Evolutionary conservation across 1,140 invertebrate genomes (phyloP).

Genomic region (Rhysida immarginata): DNA sequence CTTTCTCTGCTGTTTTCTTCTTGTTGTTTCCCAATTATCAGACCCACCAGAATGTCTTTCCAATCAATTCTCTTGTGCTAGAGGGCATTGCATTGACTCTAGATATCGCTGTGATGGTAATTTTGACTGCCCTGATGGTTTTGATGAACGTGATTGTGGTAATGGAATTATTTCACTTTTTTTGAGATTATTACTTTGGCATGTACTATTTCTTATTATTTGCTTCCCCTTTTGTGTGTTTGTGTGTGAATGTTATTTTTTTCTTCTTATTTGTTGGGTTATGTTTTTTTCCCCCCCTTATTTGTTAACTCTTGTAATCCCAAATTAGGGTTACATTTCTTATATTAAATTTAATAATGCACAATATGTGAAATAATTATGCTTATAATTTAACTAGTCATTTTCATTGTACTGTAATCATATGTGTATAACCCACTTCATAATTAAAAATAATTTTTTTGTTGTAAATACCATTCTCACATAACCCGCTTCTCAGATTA

Average conservation of each 20-base stretch:
- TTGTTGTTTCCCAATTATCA: too few species aligned
- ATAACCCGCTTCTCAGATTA: too few species aligned
- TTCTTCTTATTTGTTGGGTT: background rate
- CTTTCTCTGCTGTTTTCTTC: too few species aligned
- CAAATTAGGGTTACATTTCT: background rate
- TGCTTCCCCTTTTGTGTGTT: background rate
- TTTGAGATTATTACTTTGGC: background rate
- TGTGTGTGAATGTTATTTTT: background rate
- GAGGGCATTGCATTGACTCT: constrained; percentile 20
- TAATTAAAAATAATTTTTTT: too few species aligned
- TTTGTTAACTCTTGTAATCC: background rate
- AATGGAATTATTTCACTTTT: background rate
- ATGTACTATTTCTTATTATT: background rate
- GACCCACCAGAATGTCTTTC: constrained; percentile 12
- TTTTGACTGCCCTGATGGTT: constrained; percentile 22
- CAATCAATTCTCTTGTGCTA: constrained; percentile 18
- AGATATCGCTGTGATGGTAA: constrained; percentile 17
- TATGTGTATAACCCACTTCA: too few species aligned
- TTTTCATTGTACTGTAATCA: too few species aligned
- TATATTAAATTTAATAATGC: too few species aligned
- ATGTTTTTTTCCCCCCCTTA: background rate
- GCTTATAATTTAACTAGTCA: too few species aligned
- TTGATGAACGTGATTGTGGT: constrained; percentile 20
- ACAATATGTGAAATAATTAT: too few species aligned
- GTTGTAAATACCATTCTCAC: too few species aligned